Conservation (phyloP, 2,888 invertebrate genomes). For the Gari tellinella region DNA sequence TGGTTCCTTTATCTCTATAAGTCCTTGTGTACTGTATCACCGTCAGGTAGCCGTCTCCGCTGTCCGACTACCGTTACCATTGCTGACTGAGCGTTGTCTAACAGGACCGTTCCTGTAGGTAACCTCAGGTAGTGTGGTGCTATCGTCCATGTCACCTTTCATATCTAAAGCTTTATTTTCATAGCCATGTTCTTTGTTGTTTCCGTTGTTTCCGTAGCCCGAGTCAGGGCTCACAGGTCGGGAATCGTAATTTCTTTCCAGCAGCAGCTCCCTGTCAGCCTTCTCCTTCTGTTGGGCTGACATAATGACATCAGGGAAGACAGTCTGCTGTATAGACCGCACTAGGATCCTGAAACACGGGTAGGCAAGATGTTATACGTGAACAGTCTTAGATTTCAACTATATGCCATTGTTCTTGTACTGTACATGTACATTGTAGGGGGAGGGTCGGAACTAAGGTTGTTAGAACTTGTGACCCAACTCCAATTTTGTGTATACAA, state of each 20-base stretch:
- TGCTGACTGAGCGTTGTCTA: conserved; percentile 52
- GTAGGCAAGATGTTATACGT: too few species aligned
- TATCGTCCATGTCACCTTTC: conserved; percentile 33
- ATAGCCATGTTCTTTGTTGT: conserved; percentile 25
- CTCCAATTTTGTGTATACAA: too few species aligned
- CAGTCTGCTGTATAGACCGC: conserved; percentile 68
- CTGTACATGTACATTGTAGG: too few species aligned
- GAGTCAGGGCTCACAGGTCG: conserved; percentile 47
- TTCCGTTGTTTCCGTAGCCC: conserved; percentile 23
- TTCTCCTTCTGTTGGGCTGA: conserved; percentile 70
- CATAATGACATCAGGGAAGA: conserved; percentile 74
- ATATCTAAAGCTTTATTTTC: conserved; percentile 56
- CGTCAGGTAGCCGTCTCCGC: conserved; percentile 57
- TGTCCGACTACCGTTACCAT: conserved; percentile 12
- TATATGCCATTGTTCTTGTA: too few species aligned
- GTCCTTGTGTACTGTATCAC: conserved; percentile 9
- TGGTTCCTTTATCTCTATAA: conserved; percentile 17
- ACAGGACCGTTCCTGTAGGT: conserved; percentile 40
- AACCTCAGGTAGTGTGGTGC: conserved; percentile 10
- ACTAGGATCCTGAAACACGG: conserved; percentile 68
- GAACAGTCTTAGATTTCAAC: too few species aligned
- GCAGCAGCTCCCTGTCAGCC: conserved; percentile 25
- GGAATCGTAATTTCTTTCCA: conserved; percentile 14
- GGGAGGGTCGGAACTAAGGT: too few species aligned
- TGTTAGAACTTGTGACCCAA: too few species aligned